Conservation (phyloP, 2,888 invertebrate species). For the Pheosia tremula region DNA sequence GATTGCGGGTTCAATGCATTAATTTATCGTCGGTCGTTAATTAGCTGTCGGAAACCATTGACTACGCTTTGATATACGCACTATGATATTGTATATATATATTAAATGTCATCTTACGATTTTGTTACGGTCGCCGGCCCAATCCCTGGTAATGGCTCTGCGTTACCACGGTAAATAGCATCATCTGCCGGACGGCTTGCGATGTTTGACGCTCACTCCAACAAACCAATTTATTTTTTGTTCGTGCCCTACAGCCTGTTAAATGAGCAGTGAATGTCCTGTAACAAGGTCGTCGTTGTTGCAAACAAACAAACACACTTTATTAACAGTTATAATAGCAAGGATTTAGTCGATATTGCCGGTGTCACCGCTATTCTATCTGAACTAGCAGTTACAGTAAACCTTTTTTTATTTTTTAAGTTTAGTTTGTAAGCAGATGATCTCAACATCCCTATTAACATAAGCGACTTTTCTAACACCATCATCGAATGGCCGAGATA, state of each 20-base stretch:
- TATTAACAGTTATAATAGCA: too few relatives aligned
- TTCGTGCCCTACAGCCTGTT: background rate
- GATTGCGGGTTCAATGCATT: slow-evolving; percentile 19
- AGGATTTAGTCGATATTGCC: too few relatives aligned
- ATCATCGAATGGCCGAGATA: slow-evolving; percentile 7
- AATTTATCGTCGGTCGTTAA: slow-evolving; percentile 8
- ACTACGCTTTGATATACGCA: background rate
- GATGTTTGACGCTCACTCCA: slow-evolving; percentile 9
- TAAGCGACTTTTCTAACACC: background rate
- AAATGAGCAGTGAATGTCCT: slow-evolving; percentile 5
- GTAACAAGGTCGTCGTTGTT: background rate
- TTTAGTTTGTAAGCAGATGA: too few relatives aligned
- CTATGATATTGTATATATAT: too few relatives aligned
- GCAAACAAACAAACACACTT: too few relatives aligned
- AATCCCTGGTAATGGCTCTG: slow-evolving; percentile 28
- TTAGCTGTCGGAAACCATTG: background rate
- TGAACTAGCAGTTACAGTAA: too few relatives aligned
- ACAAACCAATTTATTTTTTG: slow-evolving; percentile 37
- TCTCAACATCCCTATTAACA: too few relatives aligned
- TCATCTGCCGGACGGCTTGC: slow-evolving; percentile 4
- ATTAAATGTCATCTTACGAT: background rate
- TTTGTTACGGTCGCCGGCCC: background rate
- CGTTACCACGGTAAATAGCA: slow-evolving; percentile 18
- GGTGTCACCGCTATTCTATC: too few relatives aligned
- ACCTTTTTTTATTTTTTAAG: too few relatives aligned